These are phyloP conservation scores for Bicyclus anynana DNA, from an alignment of 1,140 invertebrate genomes.

Conservation along the genomic window DNA sequence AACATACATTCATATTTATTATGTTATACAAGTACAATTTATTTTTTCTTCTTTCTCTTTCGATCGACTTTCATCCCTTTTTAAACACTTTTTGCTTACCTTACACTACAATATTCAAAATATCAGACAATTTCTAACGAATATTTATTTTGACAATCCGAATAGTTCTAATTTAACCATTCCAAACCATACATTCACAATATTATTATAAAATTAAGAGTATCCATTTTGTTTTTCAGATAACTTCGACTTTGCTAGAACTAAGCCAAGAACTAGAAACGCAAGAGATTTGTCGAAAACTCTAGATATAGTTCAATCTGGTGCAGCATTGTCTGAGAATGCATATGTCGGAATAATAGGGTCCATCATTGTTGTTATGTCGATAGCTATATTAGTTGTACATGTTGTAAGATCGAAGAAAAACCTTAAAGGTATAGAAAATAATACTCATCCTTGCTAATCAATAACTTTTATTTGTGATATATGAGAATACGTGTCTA, in stretches of 20 bases:
- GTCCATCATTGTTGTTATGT: conserved; percentile 34
- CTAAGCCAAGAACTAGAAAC: conserved; percentile 52
- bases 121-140: no score
- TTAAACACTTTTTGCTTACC: no score
- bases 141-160: no score
- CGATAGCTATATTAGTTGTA: conserved; percentile 38
- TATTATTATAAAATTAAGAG: no score
- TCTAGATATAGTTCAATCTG: conserved; percentile 19
- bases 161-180: no score
- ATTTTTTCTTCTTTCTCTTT: no score
- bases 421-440: conserved; percentile 12
- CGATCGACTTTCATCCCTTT: no score
- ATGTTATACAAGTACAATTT: no score
- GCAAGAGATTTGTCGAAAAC: conserved; percentile 45
- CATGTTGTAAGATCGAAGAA: conserved; percentile 41
- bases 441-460: conserved; percentile 20
- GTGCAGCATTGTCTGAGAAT: conserved; percentile 29
- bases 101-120: no score
- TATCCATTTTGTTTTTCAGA: conserved; percentile 40
- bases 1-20: no score
- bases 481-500: background rate
- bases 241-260: conserved; percentile 54
- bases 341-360: conserved; percentile 47
- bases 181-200: no score
- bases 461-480: background rate